Base-by-base conservation (phyloP, 2,888 invertebrate species). In the Spialia ferax region DNA sequence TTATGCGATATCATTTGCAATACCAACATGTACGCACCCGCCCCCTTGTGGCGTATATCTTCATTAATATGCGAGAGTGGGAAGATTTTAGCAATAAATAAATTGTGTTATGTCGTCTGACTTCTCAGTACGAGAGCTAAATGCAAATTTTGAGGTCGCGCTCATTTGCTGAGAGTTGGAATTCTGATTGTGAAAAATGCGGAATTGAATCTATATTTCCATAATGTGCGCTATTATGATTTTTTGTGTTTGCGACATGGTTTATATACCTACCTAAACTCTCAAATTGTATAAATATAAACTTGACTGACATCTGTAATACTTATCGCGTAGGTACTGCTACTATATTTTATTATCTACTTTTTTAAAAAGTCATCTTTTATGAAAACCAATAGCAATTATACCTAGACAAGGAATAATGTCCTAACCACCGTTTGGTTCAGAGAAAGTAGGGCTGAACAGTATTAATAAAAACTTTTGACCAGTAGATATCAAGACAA, bases 41-140 rank as follows among this genome's bases (percentile, higher is more conserved):
- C 74, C 74, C 73, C 73, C 74, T 70, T 69, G 63, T 61, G 74
- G 54, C 29, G 67, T 67, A 69, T 62, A 69, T 75, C 76, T 80
- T 78, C 77, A 82, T 83, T 80, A 80, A 74, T 79, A 83, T 80
- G 79, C 77, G 68, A 35, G 75, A 73, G 80, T 80, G 73, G 79
- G 81, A 70, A 38, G 76, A 65, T 77, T 65, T 70, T 63, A 71
- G 70, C 72, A 69, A 74, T 75, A 77, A 79, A 71, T 70, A 71
- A 62, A 57, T 65, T 29, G 38, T 65, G 59, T 42, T 64, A 65
- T 60, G 60, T 60, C 66, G 60, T 66, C 54, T 61, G 67, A 48
- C 8, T 56, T 56, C 61, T 22, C 32, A 52, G 26, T 61, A 35
- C 48, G 55, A 65, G 20, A 48, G 61, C 45, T 61, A 61, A 56